These are phyloP conservation scores for Toxonevra muliebris DNA, from an alignment of 2,888 invertebrate species.

Conservation along the genomic window DNA sequence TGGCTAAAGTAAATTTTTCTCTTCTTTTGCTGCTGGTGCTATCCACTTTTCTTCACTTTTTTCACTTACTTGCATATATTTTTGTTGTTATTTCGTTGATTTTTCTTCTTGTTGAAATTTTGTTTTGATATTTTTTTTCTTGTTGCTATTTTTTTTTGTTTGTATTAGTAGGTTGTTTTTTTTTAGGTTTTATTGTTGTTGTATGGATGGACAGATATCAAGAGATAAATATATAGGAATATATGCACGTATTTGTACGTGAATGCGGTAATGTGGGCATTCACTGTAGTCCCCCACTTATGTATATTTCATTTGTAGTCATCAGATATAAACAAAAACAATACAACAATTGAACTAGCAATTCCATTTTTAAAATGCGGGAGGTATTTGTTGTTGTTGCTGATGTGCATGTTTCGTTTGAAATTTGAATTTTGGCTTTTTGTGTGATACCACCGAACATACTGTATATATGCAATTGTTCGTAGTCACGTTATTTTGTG, in stretches of 20 bases:
- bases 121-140: not conserved
- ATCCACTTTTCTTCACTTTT: not conserved
- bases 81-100: conserved; percentile 1
- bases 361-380: too few species aligned
- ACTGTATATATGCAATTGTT: too few species aligned
- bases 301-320: too few species aligned
- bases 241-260: not conserved
- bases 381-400: too few species aligned
- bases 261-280: not conserved
- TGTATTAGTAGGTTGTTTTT: not conserved
- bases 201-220: too few species aligned
- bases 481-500: too few species aligned
- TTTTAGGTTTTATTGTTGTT: not conserved
- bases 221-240: too few species aligned
- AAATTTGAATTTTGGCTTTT: too few species aligned
- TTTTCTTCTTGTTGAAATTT: not conserved
- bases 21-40: not conserved
- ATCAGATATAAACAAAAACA: too few species aligned
- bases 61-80: not conserved
- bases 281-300: not conserved
- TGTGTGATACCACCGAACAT: too few species aligned
- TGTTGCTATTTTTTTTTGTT: conserved; percentile 4
- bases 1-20: not conserved
- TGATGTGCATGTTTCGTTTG: too few species aligned
- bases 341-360: too few species aligned